These are phyloP conservation scores for Labeo rohita DNA, from an alignment of 2,113 vertebrate species.

Conservation along the genomic window DNA sequence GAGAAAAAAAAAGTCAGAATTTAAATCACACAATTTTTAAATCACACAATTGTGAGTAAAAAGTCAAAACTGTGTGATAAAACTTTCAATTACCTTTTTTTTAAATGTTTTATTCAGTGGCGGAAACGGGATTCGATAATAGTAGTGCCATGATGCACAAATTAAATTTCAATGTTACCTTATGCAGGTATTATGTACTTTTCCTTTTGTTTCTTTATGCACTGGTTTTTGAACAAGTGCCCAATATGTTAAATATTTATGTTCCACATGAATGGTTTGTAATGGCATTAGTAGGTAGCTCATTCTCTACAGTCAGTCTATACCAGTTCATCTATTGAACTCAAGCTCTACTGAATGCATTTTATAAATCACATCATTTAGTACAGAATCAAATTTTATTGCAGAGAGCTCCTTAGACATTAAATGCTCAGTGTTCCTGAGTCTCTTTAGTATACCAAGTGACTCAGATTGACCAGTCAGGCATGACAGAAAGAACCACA, in stretches of 20 bases:
- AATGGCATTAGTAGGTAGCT: background rate
- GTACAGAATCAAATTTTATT: background rate
- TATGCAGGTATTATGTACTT: background rate
- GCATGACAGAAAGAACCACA: conserved; percentile 28
- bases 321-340: background rate
- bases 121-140: no score
- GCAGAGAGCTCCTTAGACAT: no score
- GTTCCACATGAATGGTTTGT: background rate
- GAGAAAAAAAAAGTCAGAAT: no score
- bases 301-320: background rate
- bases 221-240: background rate
- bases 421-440: background rate
- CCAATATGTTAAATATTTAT: background rate
- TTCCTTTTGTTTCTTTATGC: background rate
- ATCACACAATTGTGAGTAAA: no score
- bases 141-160: no score
- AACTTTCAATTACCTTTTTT: no score
- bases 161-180: background rate
- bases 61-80: no score
- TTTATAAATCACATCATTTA: background rate
- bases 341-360: background rate
- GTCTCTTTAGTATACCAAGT: background rate
- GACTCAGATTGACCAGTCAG: background rate
- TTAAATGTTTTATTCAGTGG: no score
- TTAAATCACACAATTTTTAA: no score